These are phyloP conservation scores for Andrena haemorrhoa DNA, from an alignment of 2,888 invertebrate genomes.

Conservation along the genomic window DNA sequence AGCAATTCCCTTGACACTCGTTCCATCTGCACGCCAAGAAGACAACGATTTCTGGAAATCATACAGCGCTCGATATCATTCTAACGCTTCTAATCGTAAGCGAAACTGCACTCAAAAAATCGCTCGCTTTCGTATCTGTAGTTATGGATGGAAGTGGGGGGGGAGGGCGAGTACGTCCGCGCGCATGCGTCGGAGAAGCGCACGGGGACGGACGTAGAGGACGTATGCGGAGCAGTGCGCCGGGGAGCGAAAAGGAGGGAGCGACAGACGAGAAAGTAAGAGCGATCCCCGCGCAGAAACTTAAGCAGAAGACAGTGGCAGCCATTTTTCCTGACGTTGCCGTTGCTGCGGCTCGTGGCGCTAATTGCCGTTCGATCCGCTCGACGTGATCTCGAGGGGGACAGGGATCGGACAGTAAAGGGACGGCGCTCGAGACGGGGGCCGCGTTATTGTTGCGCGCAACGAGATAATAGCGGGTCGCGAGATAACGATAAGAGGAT, in stretches of 20 bases:
- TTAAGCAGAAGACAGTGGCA: conserved; percentile 73
- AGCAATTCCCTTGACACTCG: too few relatives aligned
- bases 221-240: conserved; percentile 41
- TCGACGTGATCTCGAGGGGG: conserved; percentile 32
- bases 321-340: conserved; percentile 74
- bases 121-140: conserved; percentile 15
- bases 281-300: conserved; percentile 55
- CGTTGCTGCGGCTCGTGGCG: conserved; percentile 60
- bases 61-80: neutral
- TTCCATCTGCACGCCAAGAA: too few relatives aligned
- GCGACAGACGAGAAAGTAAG: conserved; percentile 50
- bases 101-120: conserved; percentile 29
- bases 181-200: conserved; percentile 42
- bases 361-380: conserved; percentile 37
- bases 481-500: conserved; percentile 71
- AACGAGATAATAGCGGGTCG: conserved; percentile 58
- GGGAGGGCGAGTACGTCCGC: neutral
- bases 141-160: neutral
- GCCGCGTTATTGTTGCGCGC: conserved; percentile 48
- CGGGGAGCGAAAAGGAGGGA: conserved; percentile 57
- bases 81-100: neutral
- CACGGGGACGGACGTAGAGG: conserved; percentile 46
- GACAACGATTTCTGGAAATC: neutral
- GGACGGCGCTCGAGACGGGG: conserved; percentile 41
- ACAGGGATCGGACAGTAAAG: conserved; percentile 13